phyloP scores from a whole-genome alignment of 2,797 vertebrate species.

The Mionectes olivaceus region DNA sequence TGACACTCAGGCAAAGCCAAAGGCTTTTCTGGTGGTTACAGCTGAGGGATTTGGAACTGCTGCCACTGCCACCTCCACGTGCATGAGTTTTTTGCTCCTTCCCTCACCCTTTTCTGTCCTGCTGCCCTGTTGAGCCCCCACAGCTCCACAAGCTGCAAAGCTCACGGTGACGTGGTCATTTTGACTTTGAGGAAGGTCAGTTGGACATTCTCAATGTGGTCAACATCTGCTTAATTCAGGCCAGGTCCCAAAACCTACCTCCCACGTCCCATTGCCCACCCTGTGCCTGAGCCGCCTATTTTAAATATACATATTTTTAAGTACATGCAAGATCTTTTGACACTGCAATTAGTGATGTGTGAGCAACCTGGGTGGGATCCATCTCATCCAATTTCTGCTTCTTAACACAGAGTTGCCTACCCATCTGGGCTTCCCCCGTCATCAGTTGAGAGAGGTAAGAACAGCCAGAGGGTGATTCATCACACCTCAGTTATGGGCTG shows the following conservation, averaged over 20 bases:
- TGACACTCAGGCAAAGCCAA: background rate
- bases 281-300: background rate
- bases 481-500: background rate
- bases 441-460: background rate
- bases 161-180: fast-evolving
- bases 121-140: fast-evolving
- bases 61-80: fast-evolving
- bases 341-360: background rate
- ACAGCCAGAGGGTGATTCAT: conserved; percentile 17
- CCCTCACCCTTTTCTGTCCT: background rate
- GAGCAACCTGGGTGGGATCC: conserved; percentile 43
- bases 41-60: background rate
- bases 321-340: background rate
- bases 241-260: background rate
- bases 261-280: fast-evolving
- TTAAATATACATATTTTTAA: fast-evolving
- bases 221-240: background rate
- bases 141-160: background rate
- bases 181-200: background rate
- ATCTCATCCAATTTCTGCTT: background rate
- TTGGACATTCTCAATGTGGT: background rate
- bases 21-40: background rate
- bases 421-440: background rate
- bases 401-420: background rate
- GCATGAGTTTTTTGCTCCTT: background rate